Evolutionary conservation across 2,113 vertebrate species (phyloP), one percentile per base, ranked within the genome.

Genomic region (Mustelus asterias): DNA sequence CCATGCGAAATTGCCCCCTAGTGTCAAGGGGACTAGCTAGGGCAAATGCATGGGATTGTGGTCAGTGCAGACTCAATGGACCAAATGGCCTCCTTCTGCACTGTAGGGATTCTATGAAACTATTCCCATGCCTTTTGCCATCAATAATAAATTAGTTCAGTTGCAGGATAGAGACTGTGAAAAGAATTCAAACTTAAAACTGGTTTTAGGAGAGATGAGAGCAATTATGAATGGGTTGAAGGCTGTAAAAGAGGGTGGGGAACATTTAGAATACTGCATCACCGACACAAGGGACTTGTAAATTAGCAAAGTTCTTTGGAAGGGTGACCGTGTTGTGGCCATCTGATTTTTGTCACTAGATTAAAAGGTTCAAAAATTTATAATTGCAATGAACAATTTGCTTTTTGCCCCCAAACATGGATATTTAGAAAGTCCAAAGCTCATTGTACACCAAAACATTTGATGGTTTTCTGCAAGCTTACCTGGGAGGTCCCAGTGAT

Each of bases 401-500:
- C 8, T 10, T 33, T 9, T 11, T 33, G 9, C 29, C 29, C 72
- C 26, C 29, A 33, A 26, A 26, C 29, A 5, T 54, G 5, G 48
- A 54, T 54, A 54, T 54, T 54, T 54, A 54, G 2, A 54, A 37
- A 48, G 63, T 69, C 13, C 86, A 89, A 58, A 3, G 44, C 24
- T 26, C 48, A 89, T 89, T 18, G 54, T 48, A 37, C 8, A 69
- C 22, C 2, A 0, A 88, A 11, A 22, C 44, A 6, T 16, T 14
- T 41, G 80, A 22, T 41, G n/a, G 3, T 41, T 41, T 33, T 41
- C 72, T 76, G 1, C 37, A 95, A 96, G 88, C 96, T 80, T 33
- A 72, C 96, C 96, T 96, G 96, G 63, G 96, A 97, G 29, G 96
- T 97, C 60, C 97, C 97, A 96, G 96, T 97, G 96, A 97, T 97